Evolutionary conservation across 2,797 vertebrate genomes (phyloP).

Genomic region (Buceros bicornis): DNA sequence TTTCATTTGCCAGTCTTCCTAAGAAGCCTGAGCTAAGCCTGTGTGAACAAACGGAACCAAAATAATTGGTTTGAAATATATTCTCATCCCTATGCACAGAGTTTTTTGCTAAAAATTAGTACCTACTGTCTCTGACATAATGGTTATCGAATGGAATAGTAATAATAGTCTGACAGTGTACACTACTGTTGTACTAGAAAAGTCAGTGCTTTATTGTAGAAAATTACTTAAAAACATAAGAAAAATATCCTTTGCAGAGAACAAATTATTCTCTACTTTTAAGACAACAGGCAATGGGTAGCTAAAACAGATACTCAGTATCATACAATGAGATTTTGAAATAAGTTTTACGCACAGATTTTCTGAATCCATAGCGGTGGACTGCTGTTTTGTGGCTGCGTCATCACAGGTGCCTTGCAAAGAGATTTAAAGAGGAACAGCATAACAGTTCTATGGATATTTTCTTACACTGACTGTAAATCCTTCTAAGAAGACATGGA

Average conservation of each 20-base stretch:
- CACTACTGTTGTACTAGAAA: neutral
- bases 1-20: neutral
- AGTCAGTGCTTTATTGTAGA: fast-evolving
- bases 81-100: neutral
- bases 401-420: neutral
- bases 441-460: neutral
- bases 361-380: neutral
- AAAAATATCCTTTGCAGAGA: neutral
- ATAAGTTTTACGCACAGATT: neutral
- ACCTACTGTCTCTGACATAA: neutral
- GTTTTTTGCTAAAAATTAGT: neutral
- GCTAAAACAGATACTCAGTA: neutral
- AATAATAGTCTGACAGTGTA: neutral
- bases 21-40: neutral
- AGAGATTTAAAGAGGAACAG: neutral
- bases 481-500: neutral
- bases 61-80: neutral
- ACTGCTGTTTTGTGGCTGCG: neutral
- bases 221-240: neutral
- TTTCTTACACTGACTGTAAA: neutral
- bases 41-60: neutral
- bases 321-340: neutral
- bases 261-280: neutral
- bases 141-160: neutral
- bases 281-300: neutral